Evolutionary conservation across 2,797 vertebrate species (phyloP).

Genomic region (Leptatherina wallacei): DNA sequence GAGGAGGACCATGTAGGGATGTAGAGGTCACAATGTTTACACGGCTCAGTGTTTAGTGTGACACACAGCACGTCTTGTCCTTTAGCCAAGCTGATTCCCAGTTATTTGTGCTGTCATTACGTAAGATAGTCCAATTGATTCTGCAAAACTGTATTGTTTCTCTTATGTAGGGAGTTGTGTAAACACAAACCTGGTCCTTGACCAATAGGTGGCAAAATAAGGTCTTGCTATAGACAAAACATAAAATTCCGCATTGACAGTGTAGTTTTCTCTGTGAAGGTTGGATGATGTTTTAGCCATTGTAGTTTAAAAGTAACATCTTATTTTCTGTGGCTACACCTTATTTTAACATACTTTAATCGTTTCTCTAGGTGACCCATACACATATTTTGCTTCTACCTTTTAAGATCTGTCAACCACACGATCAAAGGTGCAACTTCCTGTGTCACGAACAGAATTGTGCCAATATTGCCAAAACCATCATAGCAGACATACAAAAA

Average conservation of each 20-base stretch:
- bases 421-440: slow-evolving; percentile 31
- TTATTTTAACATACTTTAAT: neutral
- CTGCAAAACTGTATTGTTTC: slow-evolving; percentile 31
- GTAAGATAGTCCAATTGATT: slow-evolving; percentile 14
- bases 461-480: neutral
- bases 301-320: no score
- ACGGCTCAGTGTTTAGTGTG: slow-evolving; percentile 31
- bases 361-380: slow-evolving; percentile 1
- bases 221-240: neutral
- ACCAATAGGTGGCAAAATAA: neutral
- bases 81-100: slow-evolving; percentile 28
- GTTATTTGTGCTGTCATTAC: slow-evolving; percentile 21
- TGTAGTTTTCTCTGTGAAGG: neutral
- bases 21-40: slow-evolving; percentile 61
- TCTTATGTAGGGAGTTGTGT: neutral
- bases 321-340: neutral
- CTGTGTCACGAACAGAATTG: slow-evolving; percentile 4
- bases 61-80: slow-evolving; percentile 4
- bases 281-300: neutral
- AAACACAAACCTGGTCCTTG: slow-evolving; percentile 39
- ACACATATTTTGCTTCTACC: slow-evolving; percentile 11
- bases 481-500: neutral
- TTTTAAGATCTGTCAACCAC: slow-evolving; percentile 24
- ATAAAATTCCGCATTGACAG: neutral
- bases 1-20: slow-evolving; percentile 67